A percentile compares a stretch with the other conserved stretches of the same genome.
phyloP scores from a whole-genome alignment of 92 coral and sea anemone genomes.

The Siderastrea radians region DNA sequence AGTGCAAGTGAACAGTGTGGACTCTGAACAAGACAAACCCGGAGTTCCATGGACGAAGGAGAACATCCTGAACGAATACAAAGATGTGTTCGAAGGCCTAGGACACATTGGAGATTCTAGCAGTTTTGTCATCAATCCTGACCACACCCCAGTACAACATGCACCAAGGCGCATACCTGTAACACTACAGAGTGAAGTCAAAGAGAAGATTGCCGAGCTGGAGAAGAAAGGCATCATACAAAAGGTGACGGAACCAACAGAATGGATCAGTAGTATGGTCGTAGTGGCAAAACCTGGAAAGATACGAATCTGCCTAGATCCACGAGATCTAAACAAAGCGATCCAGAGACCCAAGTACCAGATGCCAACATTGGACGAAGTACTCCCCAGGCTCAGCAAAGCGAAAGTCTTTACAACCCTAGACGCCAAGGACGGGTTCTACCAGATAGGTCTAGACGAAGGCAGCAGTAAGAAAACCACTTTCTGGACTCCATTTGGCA shows the following conservation, averaged over 20 bases:
- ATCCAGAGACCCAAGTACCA: conserved; percentile 44
- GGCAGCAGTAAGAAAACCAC: conserved; percentile 56
- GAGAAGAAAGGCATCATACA: conserved; percentile 55
- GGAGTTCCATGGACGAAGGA: conserved; percentile 42
- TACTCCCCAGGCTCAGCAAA: conserved; percentile 44
- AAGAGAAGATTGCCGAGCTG: conserved; percentile 59
- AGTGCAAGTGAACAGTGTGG: background rate
- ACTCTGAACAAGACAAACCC: conserved; percentile 17
- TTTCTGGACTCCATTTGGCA: conserved; percentile 61
- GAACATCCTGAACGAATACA: conserved; percentile 38
- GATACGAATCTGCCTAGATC: conserved; percentile 57
- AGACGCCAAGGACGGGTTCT: conserved; percentile 58
- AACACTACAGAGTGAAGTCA: conserved; percentile 47
- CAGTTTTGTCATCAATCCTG: conserved; percentile 28
- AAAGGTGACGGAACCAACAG: conserved; percentile 57
- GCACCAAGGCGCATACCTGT: conserved; percentile 47
- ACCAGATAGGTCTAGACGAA: conserved; percentile 51
- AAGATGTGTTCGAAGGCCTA: conserved; percentile 69
- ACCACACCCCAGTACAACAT: conserved; percentile 42
- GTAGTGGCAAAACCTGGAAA: conserved; percentile 64
- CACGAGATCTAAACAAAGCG: conserved; percentile 54
- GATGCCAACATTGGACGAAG: conserved; percentile 58
- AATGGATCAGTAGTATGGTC: conserved; percentile 59
- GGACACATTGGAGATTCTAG: conserved; percentile 66
- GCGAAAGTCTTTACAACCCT: conserved; percentile 53